Percentiles rank a stretch among this genome's conserved stretches.
phyloP scores from a whole-genome alignment of 2,113 vertebrate genomes.

The Ptyas mucosa region DNA sequence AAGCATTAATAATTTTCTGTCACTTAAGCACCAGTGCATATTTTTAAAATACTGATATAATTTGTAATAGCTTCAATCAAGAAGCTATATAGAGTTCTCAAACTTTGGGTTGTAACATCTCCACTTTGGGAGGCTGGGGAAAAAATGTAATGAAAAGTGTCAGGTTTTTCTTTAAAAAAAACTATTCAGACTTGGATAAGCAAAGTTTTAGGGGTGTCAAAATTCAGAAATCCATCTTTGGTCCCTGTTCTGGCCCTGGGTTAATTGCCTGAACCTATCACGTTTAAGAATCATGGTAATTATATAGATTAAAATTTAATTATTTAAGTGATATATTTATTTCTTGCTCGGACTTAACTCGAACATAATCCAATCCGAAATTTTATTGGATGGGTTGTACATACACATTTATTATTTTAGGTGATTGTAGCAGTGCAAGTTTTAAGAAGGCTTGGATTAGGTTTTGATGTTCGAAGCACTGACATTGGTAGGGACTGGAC shows the following conservation, averaged over 20 bases:
- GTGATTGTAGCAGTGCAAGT: not conserved
- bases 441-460: not conserved
- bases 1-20: not conserved
- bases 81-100: too few relatives aligned
- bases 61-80: not conserved
- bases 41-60: not conserved
- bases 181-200: not conserved
- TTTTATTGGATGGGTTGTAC: not conserved
- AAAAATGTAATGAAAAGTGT: not conserved
- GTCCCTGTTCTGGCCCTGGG: not conserved
- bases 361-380: not conserved
- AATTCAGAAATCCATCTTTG: not conserved
- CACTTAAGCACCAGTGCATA: too few relatives aligned
- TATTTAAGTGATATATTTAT: not conserved
- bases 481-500: not conserved
- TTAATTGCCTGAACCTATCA: not conserved
- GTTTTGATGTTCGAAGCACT: not conserved
- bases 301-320: not conserved
- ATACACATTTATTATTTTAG: not conserved
- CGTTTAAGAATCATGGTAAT: not conserved
- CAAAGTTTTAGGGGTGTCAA: not conserved
- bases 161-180: not conserved
- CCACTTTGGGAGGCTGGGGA: not conserved
- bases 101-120: not conserved
- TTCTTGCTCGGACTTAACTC: not conserved